Base-by-base conservation (phyloP, 2,888 invertebrate species). In the Tolmerus cingulatus region DNA sequence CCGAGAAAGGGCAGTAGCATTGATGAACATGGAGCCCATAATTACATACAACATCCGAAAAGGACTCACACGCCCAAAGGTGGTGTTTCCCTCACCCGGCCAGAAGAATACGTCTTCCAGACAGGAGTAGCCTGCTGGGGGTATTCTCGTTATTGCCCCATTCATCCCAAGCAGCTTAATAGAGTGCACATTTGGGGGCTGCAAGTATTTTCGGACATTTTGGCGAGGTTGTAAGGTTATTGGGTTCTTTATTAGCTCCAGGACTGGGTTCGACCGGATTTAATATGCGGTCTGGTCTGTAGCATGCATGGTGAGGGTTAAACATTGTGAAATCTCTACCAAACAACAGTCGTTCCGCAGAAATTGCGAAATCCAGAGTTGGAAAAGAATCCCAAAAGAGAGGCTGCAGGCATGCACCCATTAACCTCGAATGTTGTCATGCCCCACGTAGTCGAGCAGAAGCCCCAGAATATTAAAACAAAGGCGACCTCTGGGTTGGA, bases 401-500 rank as follows among this genome's bases (percentile, higher is more conserved):
- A 12, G 66, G 66, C 23, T 66, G 66, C 66, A 66, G 19, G 66
- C 79, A 30, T 79, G 46, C 40, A 51, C 51, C 27, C 79, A 51
- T 79, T 51, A 79, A 79, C 79, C 79, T 79, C 79, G 51, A 79
- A 46, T 12, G 79, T 79, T 79, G 46, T 23, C 79, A 79, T 34
- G 55, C 51, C 51, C 51, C 27, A 40, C 40, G 40, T 27, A 51
- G 27, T n/a, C 51, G 14, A 27, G n/a, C 30, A 40, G 27, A 79
- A 51, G 30, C 79, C 79, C 19, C 79, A 79, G 79, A 43, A 27
- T 79, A n/a, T 79, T 23, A 51, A 79, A 79, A 79, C 79, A 79
- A 79, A 79, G 51, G 51, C 51, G 51, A 51, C 51, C 27, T 66
- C 66, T 66, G 34, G 27, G 79, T 23, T 51, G 79, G 43, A 79